Base-by-base conservation (phyloP, 2,113 vertebrate species). In the Ahaetulla prasina region DNA sequence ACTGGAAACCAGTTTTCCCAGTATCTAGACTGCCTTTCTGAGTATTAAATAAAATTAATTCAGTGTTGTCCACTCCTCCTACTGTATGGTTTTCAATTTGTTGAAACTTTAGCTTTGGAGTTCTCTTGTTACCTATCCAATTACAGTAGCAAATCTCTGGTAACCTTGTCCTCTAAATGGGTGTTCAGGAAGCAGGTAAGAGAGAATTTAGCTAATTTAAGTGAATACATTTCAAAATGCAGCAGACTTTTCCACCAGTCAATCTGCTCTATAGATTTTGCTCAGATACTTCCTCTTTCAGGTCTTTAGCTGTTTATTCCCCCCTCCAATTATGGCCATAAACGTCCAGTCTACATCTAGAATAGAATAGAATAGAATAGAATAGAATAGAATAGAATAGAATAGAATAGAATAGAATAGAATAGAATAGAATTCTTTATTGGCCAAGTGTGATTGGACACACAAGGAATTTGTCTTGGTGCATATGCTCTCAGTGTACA, bases 1-100 rank as follows among this genome's bases (percentile, higher is more conserved):
- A 6, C 30, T 4, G 52, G 30, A 30, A 0, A 16, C 39, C 39
- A 2, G 0, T 45, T 90, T 22, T 23, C 85, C 84, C 80, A 89
- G 49, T 12, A 0, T 0, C 5, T 90, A 49, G 88, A 55, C 11
- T n/a, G 53, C 80, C 12, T 80, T n/a, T 87, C 30, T 50, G 47
- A 93, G 43, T 54, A 90, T 87, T 10, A 85, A 54, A n/a, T 25
- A 89, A 85, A 89, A 90, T 35, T 89, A 85, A 63, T 52, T 85
- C 54, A 1, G 0, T 16, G 27, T 0, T 0, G 1, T 49, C 39
- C 74, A 43, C 35, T 0, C 68, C 18, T 0, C 14, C 2, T 1
- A n/a, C n/a, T n/a, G n/a, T n/a, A 16, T 35, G 90, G 55, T 11
- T 57, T 91, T 5, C 47, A 16, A 16, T 2, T 43, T 47, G 50